These are phyloP conservation scores for Champsocephalus esox DNA, from an alignment of 2,797 vertebrate genomes.

Conservation along the genomic window DNA sequence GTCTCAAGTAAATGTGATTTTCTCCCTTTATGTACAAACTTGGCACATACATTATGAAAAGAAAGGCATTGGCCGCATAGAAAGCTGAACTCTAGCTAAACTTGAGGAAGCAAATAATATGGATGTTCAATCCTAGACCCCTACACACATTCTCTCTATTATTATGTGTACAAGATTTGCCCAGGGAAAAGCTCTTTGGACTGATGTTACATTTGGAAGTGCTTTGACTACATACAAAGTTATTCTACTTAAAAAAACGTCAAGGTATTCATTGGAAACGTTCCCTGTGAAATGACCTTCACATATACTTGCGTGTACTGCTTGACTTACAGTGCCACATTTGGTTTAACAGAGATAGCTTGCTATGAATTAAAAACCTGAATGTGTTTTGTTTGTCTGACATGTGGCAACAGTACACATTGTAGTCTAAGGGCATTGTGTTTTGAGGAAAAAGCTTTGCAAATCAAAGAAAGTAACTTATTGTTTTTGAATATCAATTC, in stretches of 20 bases:
- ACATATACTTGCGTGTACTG: slow-evolving; percentile 4
- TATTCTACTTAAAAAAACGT: slow-evolving; percentile 1
- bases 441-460: neutral
- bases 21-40: slow-evolving; percentile 26
- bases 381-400: slow-evolving; percentile 15
- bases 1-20: slow-evolving; percentile 25
- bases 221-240: slow-evolving; percentile 24
- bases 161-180: slow-evolving; percentile 28
- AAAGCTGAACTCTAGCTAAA: slow-evolving; percentile 18
- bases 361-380: slow-evolving; percentile 21
- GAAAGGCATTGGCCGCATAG: slow-evolving; percentile 19
- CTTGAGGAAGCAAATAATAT: neutral
- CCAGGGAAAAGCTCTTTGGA: slow-evolving; percentile 30
- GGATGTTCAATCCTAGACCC: slow-evolving; percentile 27
- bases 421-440: neutral
- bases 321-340: slow-evolving; percentile 1
- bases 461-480: slow-evolving; percentile 15
- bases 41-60: neutral
- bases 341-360: slow-evolving; percentile 4
- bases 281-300: slow-evolving; percentile 30
- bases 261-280: slow-evolving; percentile 32
- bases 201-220: slow-evolving; percentile 12
- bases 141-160: neutral
- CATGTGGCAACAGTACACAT: slow-evolving; percentile 8
- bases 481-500: neutral